A percentile compares a stretch with the other conserved stretches of the same genome.
Conservation (phyloP, 2,113 vertebrate genomes). For the Callaeas wilsoni region DNA sequence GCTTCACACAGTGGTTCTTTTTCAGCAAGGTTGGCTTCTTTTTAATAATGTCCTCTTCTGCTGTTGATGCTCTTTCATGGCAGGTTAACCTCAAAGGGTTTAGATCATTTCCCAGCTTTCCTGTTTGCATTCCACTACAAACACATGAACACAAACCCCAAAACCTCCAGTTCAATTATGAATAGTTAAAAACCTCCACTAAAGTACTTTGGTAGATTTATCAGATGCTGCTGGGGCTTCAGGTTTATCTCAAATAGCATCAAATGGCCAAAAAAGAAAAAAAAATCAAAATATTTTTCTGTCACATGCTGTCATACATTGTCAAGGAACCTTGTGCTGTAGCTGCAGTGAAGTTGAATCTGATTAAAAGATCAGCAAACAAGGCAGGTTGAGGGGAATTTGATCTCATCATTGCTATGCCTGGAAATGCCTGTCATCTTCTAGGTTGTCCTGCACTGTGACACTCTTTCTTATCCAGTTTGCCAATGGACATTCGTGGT, state of each 20-base stretch:
- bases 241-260: constrained; percentile 60
- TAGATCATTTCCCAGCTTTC: constrained; percentile 19
- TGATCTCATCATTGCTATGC: constrained; percentile 71
- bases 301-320: constrained; percentile 71
- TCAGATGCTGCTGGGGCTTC: not conserved
- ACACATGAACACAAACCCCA: not conserved
- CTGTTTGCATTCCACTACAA: constrained; percentile 15
- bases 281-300: constrained; percentile 69
- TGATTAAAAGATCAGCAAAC: constrained; percentile 76
- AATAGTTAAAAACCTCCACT: not conserved
- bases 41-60: constrained; percentile 4
- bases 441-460: constrained; percentile 41
- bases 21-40: not conserved
- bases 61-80: not conserved
- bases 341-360: constrained; percentile 68
- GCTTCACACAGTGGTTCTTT: not conserved
- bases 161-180: constrained; percentile 11
- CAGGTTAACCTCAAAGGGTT: constrained; percentile 35
- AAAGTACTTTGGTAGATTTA: constrained; percentile 20
- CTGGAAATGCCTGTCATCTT: constrained; percentile 73
- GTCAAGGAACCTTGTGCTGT: constrained; percentile 59
- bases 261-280: constrained; percentile 16
- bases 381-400: constrained; percentile 74
- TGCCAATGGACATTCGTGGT: constrained; percentile 56
- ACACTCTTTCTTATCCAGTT: constrained; percentile 60